Conservation (phyloP, 2,888 invertebrate species). For the Euplexia lucipara region DNA sequence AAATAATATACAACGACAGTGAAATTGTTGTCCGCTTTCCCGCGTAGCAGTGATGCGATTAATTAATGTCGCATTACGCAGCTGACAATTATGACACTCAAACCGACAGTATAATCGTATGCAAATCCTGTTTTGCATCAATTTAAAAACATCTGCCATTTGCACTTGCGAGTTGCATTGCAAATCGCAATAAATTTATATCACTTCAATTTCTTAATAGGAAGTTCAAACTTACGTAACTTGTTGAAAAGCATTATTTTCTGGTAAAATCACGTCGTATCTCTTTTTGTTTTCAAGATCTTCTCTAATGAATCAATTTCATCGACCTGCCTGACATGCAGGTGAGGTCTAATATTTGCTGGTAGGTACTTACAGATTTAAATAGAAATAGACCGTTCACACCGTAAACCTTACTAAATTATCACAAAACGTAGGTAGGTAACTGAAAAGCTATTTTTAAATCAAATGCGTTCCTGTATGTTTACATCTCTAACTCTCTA, state of each 20-base stretch:
- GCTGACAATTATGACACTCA: constrained; percentile 45
- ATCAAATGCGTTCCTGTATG: too few relatives aligned
- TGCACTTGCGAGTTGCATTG: constrained; percentile 21
- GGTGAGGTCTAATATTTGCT: too few relatives aligned
- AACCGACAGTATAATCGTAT: constrained; percentile 37
- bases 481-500: too few relatives aligned
- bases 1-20: constrained; percentile 60
- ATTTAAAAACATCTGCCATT: constrained; percentile 15
- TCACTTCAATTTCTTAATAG: constrained; percentile 3
- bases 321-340: too few relatives aligned
- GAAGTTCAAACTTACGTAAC: constrained; percentile 8
- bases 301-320: too few relatives aligned
- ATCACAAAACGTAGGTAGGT: too few relatives aligned
- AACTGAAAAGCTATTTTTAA: too few relatives aligned
- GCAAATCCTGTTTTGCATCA: constrained; percentile 42
- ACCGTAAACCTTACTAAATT: too few relatives aligned
- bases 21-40: constrained; percentile 68
- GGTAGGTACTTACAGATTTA: too few relatives aligned
- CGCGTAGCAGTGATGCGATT: constrained; percentile 61
- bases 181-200: constrained; percentile 4
- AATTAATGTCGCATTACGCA: constrained; percentile 60
- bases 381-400: too few relatives aligned
- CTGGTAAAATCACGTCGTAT: too few relatives aligned
- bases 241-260: not conserved
- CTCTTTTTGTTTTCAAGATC: too few relatives aligned